A percentile compares a stretch with the other conserved stretches of the same genome.
phyloP scores from a whole-genome alignment of 2,888 invertebrate species.

The Argyresthia goedartella region DNA sequence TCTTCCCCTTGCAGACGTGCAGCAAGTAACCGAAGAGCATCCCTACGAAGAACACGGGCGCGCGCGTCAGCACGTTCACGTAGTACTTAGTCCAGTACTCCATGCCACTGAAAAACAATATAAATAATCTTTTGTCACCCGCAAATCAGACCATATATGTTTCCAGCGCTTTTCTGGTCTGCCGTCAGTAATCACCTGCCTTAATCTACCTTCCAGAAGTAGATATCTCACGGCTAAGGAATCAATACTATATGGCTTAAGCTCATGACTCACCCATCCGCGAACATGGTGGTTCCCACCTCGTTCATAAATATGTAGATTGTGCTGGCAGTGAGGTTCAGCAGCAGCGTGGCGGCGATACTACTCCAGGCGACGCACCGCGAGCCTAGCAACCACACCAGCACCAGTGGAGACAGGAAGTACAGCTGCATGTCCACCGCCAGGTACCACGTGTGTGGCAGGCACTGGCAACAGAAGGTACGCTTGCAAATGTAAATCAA shows the following conservation, averaged over 20 bases:
- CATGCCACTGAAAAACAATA: no score
- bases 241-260: neutral
- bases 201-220: no score
- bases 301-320: conserved; percentile 37
- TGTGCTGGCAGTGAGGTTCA: conserved; percentile 22
- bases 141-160: no score
- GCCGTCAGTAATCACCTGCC: no score
- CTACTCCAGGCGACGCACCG: conserved; percentile 22
- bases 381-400: conserved; percentile 34
- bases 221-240: neutral
- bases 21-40: conserved; percentile 31
- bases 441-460: conserved; percentile 43
- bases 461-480: conserved; percentile 28
- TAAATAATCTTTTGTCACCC: no score
- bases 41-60: conserved; percentile 30
- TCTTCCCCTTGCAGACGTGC: conserved; percentile 17
- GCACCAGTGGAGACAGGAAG: conserved; percentile 38
- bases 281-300: conserved; percentile 29
- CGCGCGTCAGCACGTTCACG: conserved; percentile 33
- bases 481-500: no score
- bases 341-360: conserved; percentile 14
- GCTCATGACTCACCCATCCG: conserved; percentile 34
- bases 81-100: no score
- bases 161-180: no score
- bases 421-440: conserved; percentile 48